A percentile compares a stretch with the other conserved stretches of the same genome.
Evolutionary conservation across 2,888 invertebrate species (phyloP).

Genomic region (Vesta saturnalis): DNA sequence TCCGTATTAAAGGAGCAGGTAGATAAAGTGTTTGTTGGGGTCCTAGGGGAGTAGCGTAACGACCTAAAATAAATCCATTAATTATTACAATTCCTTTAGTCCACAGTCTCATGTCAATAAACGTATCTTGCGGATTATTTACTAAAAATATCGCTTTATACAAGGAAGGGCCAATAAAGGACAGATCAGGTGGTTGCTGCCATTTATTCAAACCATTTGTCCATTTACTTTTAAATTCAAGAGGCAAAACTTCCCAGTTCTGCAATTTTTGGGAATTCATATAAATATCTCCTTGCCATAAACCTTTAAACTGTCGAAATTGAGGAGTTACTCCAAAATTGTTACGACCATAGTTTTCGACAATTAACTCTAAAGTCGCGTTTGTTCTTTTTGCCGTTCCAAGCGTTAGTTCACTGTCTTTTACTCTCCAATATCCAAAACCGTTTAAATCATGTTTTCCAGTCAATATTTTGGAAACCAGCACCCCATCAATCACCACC

Average conservation of each 20-base stretch:
- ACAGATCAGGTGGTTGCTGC: too few species aligned
- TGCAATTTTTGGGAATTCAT: slow-evolving; percentile 59
- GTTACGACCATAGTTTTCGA: slow-evolving; percentile 85
- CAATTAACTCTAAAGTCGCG: slow-evolving; percentile 61
- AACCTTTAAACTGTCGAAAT: slow-evolving; percentile 59
- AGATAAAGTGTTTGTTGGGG: slow-evolving; percentile 85
- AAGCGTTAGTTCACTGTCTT: slow-evolving; percentile 53
- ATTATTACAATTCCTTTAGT: slow-evolving; percentile 83
- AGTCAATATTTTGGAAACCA: slow-evolving; percentile 54
- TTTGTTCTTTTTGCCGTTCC: slow-evolving; percentile 43
- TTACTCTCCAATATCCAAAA: slow-evolving; percentile 60
- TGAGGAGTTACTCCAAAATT: slow-evolving; percentile 64
- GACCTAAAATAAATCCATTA: slow-evolving; percentile 84
- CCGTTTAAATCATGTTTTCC: slow-evolving; percentile 50
- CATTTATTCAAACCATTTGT: slow-evolving; percentile 52
- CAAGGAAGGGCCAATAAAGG: slow-evolving; percentile 68
- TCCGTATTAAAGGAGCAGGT: slow-evolving; percentile 75
- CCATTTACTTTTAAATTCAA: slow-evolving; percentile 65
- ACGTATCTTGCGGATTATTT: slow-evolving; percentile 71
- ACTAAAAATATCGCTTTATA: slow-evolving; percentile 63
- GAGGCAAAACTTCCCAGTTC: slow-evolving; percentile 63
- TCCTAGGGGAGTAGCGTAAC: slow-evolving; percentile 80
- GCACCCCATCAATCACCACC: slow-evolving; percentile 61
- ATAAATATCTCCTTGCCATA: slow-evolving; percentile 61
- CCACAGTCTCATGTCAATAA: slow-evolving; percentile 78